Evolutionary conservation across 2,888 invertebrate genomes (phyloP).

Genomic region (Physocephala rufipes): DNA sequence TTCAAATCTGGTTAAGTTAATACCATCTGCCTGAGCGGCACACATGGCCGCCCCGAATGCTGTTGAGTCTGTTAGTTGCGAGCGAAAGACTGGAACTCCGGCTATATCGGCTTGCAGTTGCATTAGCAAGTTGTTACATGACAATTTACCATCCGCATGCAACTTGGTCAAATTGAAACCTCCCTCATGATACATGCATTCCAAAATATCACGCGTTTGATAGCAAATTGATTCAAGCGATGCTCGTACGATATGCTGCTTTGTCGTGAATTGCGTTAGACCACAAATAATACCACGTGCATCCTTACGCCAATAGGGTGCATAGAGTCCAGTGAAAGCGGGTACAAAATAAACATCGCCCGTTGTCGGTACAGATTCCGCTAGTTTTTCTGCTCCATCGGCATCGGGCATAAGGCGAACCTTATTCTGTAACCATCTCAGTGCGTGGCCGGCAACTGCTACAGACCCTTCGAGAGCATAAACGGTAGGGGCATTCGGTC

Average conservation of each 20-base stretch:
- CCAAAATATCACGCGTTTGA: constrained; percentile 92
- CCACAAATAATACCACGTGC: constrained; percentile 92
- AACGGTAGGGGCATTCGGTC: constrained; percentile 78
- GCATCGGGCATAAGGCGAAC: constrained; percentile 83
- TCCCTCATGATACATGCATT: constrained; percentile 94
- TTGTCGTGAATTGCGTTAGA: constrained; percentile 90
- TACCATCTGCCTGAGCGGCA: constrained; percentile 82
- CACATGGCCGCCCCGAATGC: constrained; percentile 94
- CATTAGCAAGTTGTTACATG: constrained; percentile 89
- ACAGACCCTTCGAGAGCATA: constrained; percentile 98
- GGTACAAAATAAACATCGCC: constrained; percentile 98
- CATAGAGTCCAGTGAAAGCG: constrained; percentile 95
- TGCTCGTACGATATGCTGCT: constrained; percentile 92
- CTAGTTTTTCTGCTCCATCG: constrained; percentile 76
- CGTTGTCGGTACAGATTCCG: constrained; percentile 83
- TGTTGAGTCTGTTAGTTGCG: constrained; percentile 88
- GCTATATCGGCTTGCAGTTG: constrained; percentile 95
- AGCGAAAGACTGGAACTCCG: constrained; percentile 89
- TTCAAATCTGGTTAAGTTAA: constrained; percentile 76
- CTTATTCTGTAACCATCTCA: constrained; percentile 94
- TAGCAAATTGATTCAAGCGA: constrained; percentile 95
- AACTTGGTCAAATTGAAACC: constrained; percentile 83
- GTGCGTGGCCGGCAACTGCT: constrained; percentile 91
- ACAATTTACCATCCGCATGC: constrained; percentile 94
- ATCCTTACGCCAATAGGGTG: constrained; percentile 97